Evolutionary conservation across 2,797 vertebrate genomes (phyloP).

Genomic region (Gadopsis marmoratus): DNA sequence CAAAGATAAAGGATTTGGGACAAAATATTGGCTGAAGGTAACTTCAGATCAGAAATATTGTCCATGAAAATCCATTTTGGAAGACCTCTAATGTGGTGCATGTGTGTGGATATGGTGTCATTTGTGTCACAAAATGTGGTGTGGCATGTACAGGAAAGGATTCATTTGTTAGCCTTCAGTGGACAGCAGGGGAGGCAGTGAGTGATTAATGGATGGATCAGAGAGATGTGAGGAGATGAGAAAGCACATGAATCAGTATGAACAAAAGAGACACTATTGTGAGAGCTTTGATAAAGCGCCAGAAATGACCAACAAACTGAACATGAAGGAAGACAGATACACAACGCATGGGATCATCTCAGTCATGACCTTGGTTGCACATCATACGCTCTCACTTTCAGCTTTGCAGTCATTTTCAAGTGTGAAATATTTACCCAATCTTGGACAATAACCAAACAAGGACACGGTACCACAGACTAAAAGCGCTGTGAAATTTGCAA

Average conservation of each 20-base stretch:
- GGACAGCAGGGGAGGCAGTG: slow-evolving; percentile 68
- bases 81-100: slow-evolving; percentile 15
- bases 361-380: slow-evolving; percentile 17
- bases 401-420: slow-evolving; percentile 32
- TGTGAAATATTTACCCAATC: slow-evolving; percentile 34
- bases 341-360: slow-evolving; percentile 11
- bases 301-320: slow-evolving; percentile 29
- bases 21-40: slow-evolving; percentile 18
- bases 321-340: slow-evolving; percentile 28
- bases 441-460: slow-evolving; percentile 45
- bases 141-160: slow-evolving; percentile 34
- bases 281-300: slow-evolving; percentile 32
- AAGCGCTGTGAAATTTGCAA: not conserved
- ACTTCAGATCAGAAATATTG: slow-evolving; percentile 5
- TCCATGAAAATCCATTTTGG: slow-evolving; percentile 26
- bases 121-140: slow-evolving; percentile 32
- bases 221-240: slow-evolving; percentile 58
- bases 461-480: slow-evolving; percentile 29
- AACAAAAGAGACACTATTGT: slow-evolving; percentile 50
- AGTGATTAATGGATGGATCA: slow-evolving; percentile 66
- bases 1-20: slow-evolving; percentile 53
- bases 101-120: slow-evolving; percentile 16
- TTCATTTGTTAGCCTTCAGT: slow-evolving; percentile 48
- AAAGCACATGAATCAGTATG: slow-evolving; percentile 57
- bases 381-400: slow-evolving; percentile 9